A percentile compares a stretch with the other conserved stretches of the same genome.
These are phyloP conservation scores for Embiotoca jacksoni DNA, from an alignment of 2,113 vertebrate genomes.

Conservation along the genomic window DNA sequence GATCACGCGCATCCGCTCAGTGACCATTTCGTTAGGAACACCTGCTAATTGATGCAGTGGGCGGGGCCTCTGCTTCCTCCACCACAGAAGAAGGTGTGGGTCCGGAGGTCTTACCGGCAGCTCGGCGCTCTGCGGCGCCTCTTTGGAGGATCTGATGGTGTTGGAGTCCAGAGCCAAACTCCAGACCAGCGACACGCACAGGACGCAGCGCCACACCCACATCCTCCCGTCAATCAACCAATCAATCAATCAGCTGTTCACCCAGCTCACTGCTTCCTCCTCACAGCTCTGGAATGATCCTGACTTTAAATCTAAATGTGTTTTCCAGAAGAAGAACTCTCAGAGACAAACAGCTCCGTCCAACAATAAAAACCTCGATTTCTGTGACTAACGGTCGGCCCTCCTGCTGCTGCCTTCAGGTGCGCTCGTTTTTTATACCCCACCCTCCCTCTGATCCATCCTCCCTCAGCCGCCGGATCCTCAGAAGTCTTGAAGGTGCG, in stretches of 20 bases:
- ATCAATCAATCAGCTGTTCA: background rate
- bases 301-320: too few relatives aligned
- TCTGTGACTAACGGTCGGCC: background rate
- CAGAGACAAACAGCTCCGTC: background rate
- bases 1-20: too few relatives aligned
- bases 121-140: constrained; percentile 40
- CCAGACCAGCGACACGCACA: constrained; percentile 53
- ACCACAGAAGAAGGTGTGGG: background rate
- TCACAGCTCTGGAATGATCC: too few relatives aligned
- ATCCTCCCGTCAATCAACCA: constrained; percentile 5
- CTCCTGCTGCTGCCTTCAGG: constrained; percentile 27
- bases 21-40: too few relatives aligned
- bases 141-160: constrained; percentile 80
- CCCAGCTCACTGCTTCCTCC: background rate
- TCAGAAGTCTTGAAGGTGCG: constrained; percentile 56
- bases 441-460: constrained; percentile 56
- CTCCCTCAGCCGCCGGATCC: constrained; percentile 8
- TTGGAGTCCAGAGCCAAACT: constrained; percentile 79
- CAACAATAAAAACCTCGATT: too few relatives aligned
- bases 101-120: constrained; percentile 42
- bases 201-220: constrained; percentile 58
- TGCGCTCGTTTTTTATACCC: constrained; percentile 53
- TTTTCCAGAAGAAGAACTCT: too few relatives aligned
- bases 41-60: too few relatives aligned
- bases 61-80: too few relatives aligned